Evolutionary conservation across 1,140 invertebrate species (phyloP), one percentile per base, ranked within the genome.

Genomic region (Epicauta chinensis): DNA sequence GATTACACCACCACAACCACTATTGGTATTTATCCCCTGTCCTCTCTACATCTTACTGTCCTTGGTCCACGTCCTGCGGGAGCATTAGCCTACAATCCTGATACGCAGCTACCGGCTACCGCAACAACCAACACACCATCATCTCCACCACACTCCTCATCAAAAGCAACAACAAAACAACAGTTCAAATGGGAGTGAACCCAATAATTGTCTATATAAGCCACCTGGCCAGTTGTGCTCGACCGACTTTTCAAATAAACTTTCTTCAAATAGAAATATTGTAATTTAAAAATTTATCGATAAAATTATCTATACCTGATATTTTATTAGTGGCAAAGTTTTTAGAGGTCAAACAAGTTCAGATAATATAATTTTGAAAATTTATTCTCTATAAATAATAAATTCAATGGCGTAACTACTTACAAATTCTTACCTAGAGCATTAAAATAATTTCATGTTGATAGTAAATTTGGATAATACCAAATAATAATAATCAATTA

Each of bases 1-100:
- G 44, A 23, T 13, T 42, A 42, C 23, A 14, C 13, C n/a, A 23
- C 15, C 41, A 23, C 16, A 16, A 41, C 29, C 39, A n/a, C 10
- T 14, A 12, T 31, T 10, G 23, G 11, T 10, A 16, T 42, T 43
- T 2, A 23, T 5, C 11, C 29, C 15, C 41, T 32, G 14, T 32
- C 14, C 41, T 31, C 29, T 30, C 13, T 14, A 14, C 15, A 43
- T 23, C 10, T 34, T 34, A 12, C 32, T 10, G 10, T 16, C 46
- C 57, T 17, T 53, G 39, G 34, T 38, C 39, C 17, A 14, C 43
- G 38, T 56, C 53, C 48, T 51, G 17, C 23, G 58, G 52, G 58
- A 52, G 51, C 59, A 58, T 55, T 58, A 60, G 38, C 59, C 55
- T 58, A 55, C 52, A 54, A 60, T 55, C 38, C 55, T 47, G 52